Percentiles rank a stretch among this genome's conserved stretches.
Evolutionary conservation across 2,888 invertebrate species (phyloP).

Genomic region (Cryptus viduatorius): DNA sequence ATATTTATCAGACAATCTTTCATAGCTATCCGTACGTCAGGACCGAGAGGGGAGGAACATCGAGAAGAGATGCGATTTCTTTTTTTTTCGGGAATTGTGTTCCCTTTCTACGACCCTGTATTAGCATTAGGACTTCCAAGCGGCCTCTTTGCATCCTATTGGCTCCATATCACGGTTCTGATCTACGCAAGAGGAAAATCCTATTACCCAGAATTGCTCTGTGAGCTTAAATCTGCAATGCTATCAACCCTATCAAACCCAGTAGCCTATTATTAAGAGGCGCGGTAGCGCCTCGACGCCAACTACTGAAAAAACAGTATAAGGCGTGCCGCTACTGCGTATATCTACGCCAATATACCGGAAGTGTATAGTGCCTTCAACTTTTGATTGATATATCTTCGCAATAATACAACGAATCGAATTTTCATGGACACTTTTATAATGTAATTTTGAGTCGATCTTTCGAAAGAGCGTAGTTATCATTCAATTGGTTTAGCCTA

Average conservation of each 20-base stretch:
- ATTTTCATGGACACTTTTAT: too few species aligned
- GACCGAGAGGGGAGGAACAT: not conserved
- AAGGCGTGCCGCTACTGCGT: too few species aligned
- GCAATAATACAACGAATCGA: too few species aligned
- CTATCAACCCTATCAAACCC: slow-evolving; percentile 1
- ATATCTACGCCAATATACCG: too few species aligned
- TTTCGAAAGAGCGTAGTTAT: too few species aligned
- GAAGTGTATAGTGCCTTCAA: too few species aligned
- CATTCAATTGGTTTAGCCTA: too few species aligned
- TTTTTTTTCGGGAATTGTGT: slow-evolving; percentile 33
- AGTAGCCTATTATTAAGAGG: slow-evolving; percentile 19
- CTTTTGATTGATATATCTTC: too few species aligned
- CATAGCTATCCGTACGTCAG: slow-evolving; percentile 32
- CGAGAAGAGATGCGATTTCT: slow-evolving; percentile 24
- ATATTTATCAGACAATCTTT: slow-evolving; percentile 61
- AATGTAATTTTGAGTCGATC: too few species aligned
- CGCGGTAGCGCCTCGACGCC: too few species aligned
- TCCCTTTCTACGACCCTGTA: slow-evolving; percentile 5
- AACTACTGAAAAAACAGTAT: too few species aligned
- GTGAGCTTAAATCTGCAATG: slow-evolving; percentile 15
- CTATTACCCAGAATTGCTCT: slow-evolving; percentile 39
- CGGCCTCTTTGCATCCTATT: slow-evolving; percentile 54
- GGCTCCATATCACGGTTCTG: slow-evolving; percentile 38
- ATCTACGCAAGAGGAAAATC: slow-evolving; percentile 35
- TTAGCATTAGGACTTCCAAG: slow-evolving; percentile 30